Evolutionary conservation across 2,888 invertebrate genomes (phyloP).

Genomic region (Aelia acuminata): DNA sequence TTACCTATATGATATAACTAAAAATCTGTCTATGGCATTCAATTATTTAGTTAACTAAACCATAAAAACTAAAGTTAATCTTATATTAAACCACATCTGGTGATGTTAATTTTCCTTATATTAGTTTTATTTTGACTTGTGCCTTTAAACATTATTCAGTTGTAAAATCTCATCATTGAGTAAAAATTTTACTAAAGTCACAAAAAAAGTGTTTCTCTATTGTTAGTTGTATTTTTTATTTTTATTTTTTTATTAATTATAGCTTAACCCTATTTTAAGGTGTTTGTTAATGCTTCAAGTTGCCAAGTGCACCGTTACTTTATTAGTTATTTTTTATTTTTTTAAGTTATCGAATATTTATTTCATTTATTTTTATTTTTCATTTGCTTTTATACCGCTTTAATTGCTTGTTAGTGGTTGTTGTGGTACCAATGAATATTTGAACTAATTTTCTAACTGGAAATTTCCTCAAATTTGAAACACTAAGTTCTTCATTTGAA

Average conservation of each 20-base stretch:
- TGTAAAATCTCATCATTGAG: neutral
- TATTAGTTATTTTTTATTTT: neutral
- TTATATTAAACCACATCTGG: neutral
- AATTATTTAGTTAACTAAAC: neutral
- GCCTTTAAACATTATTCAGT: neutral
- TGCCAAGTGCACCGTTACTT: neutral
- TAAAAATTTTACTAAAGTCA: neutral
- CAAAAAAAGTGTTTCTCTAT: slow-evolving; percentile 38
- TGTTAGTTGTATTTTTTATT: neutral
- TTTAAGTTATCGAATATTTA: neutral
- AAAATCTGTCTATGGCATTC: too few species aligned
- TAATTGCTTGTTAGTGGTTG: neutral
- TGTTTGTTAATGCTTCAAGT: neutral
- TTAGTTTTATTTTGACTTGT: neutral
- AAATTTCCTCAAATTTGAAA: neutral
- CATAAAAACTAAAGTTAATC: neutral
- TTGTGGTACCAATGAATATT: neutral
- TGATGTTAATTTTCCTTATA: neutral
- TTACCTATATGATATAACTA: too few species aligned
- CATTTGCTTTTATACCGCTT: neutral
- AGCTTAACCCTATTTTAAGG: slow-evolving; percentile 7
- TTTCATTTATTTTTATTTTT: neutral
- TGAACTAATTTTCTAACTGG: neutral
- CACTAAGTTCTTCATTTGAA: neutral
- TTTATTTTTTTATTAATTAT: neutral